Evolutionary conservation across 2,888 invertebrate species (phyloP), one percentile per base, ranked within the genome.

Genomic region (Acleris cristana): DNA sequence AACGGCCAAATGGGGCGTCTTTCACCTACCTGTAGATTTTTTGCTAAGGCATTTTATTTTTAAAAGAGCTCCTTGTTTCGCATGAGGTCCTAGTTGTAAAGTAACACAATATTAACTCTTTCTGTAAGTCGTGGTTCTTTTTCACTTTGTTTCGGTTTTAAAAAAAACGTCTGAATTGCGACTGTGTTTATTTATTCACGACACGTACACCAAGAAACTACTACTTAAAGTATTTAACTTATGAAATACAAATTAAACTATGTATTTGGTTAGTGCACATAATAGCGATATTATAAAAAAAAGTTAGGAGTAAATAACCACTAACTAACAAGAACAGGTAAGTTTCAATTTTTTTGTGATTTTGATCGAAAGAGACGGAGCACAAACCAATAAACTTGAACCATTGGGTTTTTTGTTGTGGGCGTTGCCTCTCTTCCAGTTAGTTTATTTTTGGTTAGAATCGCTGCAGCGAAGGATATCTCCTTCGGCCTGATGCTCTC

Each of bases 81-180:
- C 74, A 81, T 90, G 84, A 65, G 71, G 64, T 70, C 87, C 83
- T 86, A 76, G 87, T 90, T 81, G 67, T 72, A 74, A 88, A 84
- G 78, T 82, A 81, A 87, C 82, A 80, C 85, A 83, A 76, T 71
- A 79, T 76, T 76, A 84, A 82, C 81, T 77, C 83, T 80, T 26
- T 26, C 7, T 7, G 7, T 8, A 26, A 26, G 7, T 26, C 26
- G 1, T 34, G 10, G 10, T 10, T 34, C 10, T 34, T 34, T 34
- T 34, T 34, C 10, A 34, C 34, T 34, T 34, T 34, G 30, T 30
- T 30, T 8, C 7, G 30, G 34, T 34, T 34, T 34, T 34, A 34
- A 34, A 34, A 34, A 34, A 10, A 30, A 30, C 8, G 2, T 8
- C 30, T 10, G 34, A 34, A 2, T 0, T 34, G 34, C 10, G 10